Percentiles rank a stretch among this genome's conserved stretches.
phyloP scores from a whole-genome alignment of 2,113 vertebrate genomes.

The Cavia aperea region DNA sequence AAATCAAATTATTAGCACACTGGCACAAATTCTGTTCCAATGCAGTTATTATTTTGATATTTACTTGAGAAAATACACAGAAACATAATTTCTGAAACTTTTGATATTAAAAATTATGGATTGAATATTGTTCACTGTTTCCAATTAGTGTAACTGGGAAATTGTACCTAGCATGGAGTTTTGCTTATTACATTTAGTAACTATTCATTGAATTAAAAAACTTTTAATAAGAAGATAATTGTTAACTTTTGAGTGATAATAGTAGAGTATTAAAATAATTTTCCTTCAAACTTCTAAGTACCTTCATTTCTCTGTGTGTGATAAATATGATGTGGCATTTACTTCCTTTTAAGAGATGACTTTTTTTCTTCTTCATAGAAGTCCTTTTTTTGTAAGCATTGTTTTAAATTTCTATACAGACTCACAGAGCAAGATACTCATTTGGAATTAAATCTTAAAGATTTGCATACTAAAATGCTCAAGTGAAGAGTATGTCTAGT shows the following conservation, averaged over 20 bases:
- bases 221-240: conserved; percentile 9
- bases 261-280: conserved; percentile 36
- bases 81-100: conserved; percentile 25
- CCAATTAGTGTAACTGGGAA: not conserved
- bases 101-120: conserved; percentile 27
- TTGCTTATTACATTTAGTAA: conserved; percentile 10
- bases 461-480: conserved; percentile 54
- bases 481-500: conserved; percentile 51
- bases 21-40: not conserved
- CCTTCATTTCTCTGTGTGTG: not conserved
- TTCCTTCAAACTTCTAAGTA: conserved; percentile 33
- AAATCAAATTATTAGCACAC: conserved; percentile 25
- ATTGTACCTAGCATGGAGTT: not conserved
- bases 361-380: conserved; percentile 36
- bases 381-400: not conserved
- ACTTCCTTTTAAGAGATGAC: conserved; percentile 9
- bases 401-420: conserved; percentile 44
- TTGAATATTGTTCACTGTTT: conserved; percentile 17
- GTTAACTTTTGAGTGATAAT: conserved; percentile 13
- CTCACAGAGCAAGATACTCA: conserved; percentile 53
- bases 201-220: not conserved
- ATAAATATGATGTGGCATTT: conserved; percentile 32
- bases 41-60: conserved; percentile 30
- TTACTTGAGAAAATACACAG: not conserved
- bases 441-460: conserved; percentile 56